phyloP scores from a whole-genome alignment of 2,113 vertebrate species.

The Callocephalon fimbriatum region DNA sequence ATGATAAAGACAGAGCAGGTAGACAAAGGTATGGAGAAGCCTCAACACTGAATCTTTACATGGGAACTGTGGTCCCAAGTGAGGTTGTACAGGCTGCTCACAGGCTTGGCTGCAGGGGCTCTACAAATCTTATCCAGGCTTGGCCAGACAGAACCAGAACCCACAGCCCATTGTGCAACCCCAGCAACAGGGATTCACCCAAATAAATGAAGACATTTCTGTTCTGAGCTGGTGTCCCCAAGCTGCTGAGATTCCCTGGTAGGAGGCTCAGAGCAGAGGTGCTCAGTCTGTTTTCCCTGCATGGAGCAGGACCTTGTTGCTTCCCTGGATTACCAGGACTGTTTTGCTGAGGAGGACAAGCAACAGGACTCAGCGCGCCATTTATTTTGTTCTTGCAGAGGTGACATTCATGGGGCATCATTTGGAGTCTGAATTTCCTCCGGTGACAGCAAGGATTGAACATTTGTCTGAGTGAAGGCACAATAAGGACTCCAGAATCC shows the following conservation, averaged over 20 bases:
- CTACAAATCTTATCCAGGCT: neutral
- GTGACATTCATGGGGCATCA: accelerated
- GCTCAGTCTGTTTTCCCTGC: neutral
- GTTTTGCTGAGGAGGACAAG: neutral
- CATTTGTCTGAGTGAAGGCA: neutral
- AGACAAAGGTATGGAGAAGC: neutral
- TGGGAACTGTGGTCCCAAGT: neutral
- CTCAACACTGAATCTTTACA: neutral
- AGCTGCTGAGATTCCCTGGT: neutral
- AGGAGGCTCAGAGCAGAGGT: neutral
- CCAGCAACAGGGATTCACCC: neutral
- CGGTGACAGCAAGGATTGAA: accelerated
- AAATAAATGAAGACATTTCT: neutral
- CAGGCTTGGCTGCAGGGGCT: neutral
- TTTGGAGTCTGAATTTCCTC: neutral
- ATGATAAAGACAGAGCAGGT: neutral
- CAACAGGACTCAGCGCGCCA: neutral
- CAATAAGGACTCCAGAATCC: neutral
- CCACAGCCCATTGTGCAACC: neutral
- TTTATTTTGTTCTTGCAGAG: neutral
- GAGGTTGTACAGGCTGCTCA: neutral
- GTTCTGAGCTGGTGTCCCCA: neutral
- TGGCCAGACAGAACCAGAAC: neutral
- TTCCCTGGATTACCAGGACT: neutral
- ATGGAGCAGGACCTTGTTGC: neutral